phyloP scores from a whole-genome alignment of 2,888 invertebrate genomes.

The Drosophila infuscata region DNA sequence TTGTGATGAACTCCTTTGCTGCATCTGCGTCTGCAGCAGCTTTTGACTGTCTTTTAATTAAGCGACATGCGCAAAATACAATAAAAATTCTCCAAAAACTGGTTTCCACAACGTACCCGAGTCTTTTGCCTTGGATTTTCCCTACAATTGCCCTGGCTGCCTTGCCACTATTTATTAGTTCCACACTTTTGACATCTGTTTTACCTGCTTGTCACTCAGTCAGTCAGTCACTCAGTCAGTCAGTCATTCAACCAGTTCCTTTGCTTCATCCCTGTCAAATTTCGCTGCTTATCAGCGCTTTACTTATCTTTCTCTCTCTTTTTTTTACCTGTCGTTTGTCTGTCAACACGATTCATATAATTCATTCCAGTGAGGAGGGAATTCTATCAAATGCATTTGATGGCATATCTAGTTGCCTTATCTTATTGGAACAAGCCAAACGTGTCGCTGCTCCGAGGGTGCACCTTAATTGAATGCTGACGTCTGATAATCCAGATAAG shows the following conservation, averaged over 20 bases:
- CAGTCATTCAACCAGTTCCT: slow-evolving; percentile 22
- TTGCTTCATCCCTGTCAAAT: slow-evolving; percentile 74
- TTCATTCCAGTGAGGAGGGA: slow-evolving; percentile 2
- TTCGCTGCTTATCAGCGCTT: slow-evolving; percentile 62
- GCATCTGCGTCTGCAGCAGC: slow-evolving; percentile 32
- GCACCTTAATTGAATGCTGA: slow-evolving; percentile 56
- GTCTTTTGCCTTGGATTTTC: slow-evolving; percentile 18
- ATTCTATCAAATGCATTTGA: slow-evolving; percentile 19
- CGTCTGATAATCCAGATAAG: slow-evolving; percentile 37
- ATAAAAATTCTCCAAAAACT: slow-evolving; percentile 61
- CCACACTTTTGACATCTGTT: slow-evolving; percentile 32
- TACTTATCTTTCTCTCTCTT: slow-evolving; percentile 46
- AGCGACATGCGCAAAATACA: slow-evolving; percentile 69
- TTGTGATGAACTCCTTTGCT: slow-evolving; percentile 42
- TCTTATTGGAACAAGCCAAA: slow-evolving; percentile 49
- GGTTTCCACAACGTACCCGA: slow-evolving; percentile 51
- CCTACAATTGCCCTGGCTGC: slow-evolving; percentile 22
- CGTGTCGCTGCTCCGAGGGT: slow-evolving; percentile 20
- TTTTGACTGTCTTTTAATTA: slow-evolving; percentile 75
- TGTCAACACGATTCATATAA: slow-evolving; percentile 43
- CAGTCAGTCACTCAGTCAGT: slow-evolving; percentile 20
- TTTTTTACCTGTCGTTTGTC: slow-evolving; percentile 28
- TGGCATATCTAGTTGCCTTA: slow-evolving; percentile 34
- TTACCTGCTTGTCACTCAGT: slow-evolving; percentile 58
- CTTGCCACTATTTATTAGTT: slow-evolving; percentile 27